Evolutionary conservation across 2,797 vertebrate genomes (phyloP).

Genomic region (Neosilurus hyrtlii): DNA sequence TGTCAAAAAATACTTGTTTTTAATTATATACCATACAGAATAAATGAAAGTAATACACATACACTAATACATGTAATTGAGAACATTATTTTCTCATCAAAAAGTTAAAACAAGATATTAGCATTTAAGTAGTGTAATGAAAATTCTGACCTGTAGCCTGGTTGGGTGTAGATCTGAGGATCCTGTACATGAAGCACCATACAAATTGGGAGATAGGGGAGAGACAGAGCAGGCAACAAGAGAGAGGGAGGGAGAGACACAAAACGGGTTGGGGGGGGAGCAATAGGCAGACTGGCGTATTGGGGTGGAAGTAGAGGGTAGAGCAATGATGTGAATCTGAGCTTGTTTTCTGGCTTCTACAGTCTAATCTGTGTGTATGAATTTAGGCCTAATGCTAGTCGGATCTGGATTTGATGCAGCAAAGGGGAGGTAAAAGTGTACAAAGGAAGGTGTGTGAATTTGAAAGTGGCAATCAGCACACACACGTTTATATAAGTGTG

Average conservation of each 20-base stretch:
- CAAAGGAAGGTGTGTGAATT: conserved; percentile 15
- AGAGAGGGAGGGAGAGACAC: background rate
- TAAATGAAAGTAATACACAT: background rate
- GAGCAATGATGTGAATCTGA: conserved; percentile 3
- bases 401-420: background rate
- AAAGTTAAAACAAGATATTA: conserved; percentile 25
- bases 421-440: background rate
- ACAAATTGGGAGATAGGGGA: conserved; percentile 49
- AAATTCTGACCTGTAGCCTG: conserved; percentile 75
- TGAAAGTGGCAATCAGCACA: conserved; percentile 55
- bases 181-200: conserved; percentile 69
- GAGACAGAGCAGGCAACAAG: conserved; percentile 27
- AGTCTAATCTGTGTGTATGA: background rate
- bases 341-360: conserved; percentile 1
- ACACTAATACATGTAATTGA: background rate
- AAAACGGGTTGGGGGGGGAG: too few relatives aligned
- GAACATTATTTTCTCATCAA: background rate
- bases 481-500: conserved; percentile 46
- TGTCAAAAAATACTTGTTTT: background rate
- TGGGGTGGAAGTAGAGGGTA: background rate
- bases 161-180: conserved; percentile 68
- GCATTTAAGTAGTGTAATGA: conserved; percentile 61
- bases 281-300: background rate
- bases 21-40: background rate
- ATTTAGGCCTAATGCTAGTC: background rate